Evolutionary conservation across 2,113 vertebrate genomes (phyloP), one percentile per base, ranked within the genome.

Genomic region (Dasyprocta punctata): DNA sequence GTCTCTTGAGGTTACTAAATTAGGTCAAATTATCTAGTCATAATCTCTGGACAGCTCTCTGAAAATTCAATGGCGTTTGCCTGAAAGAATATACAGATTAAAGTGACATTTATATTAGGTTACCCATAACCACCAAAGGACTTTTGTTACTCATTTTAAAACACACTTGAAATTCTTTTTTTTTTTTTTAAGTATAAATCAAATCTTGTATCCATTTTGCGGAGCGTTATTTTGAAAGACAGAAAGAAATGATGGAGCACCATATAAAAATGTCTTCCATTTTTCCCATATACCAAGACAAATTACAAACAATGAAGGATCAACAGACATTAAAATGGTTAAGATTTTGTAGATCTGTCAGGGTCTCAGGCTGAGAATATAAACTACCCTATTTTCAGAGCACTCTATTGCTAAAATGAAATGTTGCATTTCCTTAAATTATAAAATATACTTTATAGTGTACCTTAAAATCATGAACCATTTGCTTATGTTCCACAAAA

Each of bases 381-480:
- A 98, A 95, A 98, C 94, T 86, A 97, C 96, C 95, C 96, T 97
- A 96, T 77, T 94, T 98, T 89, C 93, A 97, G 17, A 92, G 96
- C 90, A 96, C 28, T 5, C 89, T 69, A 82, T 24, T 96, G 88
- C 47, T 80, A 95, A 97, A 96, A 47, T 96, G 41, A 89, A 97
- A 93, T 11, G 75, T 26, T 47, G 0, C 30, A 41, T 54, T 90
- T 78, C 87, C 88, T 89, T 92, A 69, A 97, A 75, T n/a, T 58
- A 91, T 80, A 94, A 90, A 96, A 91, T 88, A 69, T 38, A 95
- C 75, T 92, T 63, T 56, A 82, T 30, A 83, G 22, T 69, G 56
- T 90, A 60, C 90, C 73, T 96, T 84, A 86, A 92, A 96, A 94
- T 84, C 75, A 89, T 86, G 85, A 96, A 75, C 63, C 80, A 71